Base-by-base conservation (phyloP, 2,888 invertebrate species). In the Heterodera filipjevi region DNA sequence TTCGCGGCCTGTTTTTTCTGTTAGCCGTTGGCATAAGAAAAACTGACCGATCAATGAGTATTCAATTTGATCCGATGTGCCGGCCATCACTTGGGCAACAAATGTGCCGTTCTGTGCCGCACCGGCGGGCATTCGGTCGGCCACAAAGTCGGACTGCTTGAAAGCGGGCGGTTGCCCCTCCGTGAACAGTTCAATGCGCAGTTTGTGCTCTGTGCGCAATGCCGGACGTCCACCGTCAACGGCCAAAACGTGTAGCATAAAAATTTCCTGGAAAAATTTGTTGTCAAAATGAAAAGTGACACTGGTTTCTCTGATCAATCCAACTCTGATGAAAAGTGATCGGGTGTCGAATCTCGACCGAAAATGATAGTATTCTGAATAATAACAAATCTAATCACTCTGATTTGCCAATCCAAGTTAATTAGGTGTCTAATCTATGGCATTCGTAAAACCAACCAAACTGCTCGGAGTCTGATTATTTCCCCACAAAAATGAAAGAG, bases 201-300 rank as follows among this genome's bases (percentile, higher is more conserved):
- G 27, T 74, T 83, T 44, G 6, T 85, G 82, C 27, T 81, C 78
- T 0, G 84, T 77, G 35, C 80, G 81, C 70, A 86, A 33, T 12
- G 86, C 82, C 3, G 87, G 87, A 8, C 83, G 77, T 35, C 87
- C 87, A 19, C 82, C 81, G 76, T 87, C 87, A 14, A 77, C 77
- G 14, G 85, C 87, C 1, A 71, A 77, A 8, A 87, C 76, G 14
- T 71, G 79, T 0, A 87, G 32, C 33, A 82, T 74, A 32, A 84
- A 66, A 22, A 79, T 71, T n/a, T 84, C 82, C 46, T 77, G n/a
- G 39, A 39, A 72, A 70, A 71, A 8, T 30, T n/a, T 5, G 46
- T 27, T 71, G 44, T n/a, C 22, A 19, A 3, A 6, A 39, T 70
- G n/a, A 70, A 39, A 70, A 2, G n/a, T n/a, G n/a, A n/a, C n/a